Base-by-base conservation (phyloP, 2,113 vertebrate species). In the Ariopsis seemanni region DNA sequence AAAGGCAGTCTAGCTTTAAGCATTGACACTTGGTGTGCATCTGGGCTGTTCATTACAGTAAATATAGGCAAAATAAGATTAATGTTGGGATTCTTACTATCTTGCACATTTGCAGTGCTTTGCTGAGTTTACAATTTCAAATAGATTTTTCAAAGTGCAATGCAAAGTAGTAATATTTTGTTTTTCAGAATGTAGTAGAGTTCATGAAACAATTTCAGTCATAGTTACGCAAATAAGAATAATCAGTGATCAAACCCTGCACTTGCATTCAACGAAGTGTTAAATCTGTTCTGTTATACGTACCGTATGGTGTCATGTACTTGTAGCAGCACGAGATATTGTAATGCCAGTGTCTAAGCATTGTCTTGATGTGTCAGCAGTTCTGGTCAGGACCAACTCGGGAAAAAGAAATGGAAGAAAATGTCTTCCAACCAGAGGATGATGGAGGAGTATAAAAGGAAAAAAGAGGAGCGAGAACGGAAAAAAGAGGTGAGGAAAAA, bases 371-470 rank as follows among this genome's bases (percentile, higher is more conserved):
- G 4, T 85, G 25, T 78, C 84, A 42, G 53, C 82, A 89, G 85
- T n/a, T 65, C 63, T 67, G 92, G 79, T 90, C 92, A 94, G 55
- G 87, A 92, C 88, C 87, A 88, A 50, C 95, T 95, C 52, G 94
- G 93, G 69, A 91, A 92, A 92, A 92, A 9, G 0, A 91, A 92
- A 92, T 93, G 91, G 88, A 96, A 93, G 58, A 97, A 95, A 88
- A 90, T 92, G 87, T 96, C 97, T 0, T 97, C 96, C 9, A 97
- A 96, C 91, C 97, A 99, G 90, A 98, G 96, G 92, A 96, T 97
- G 17, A 96, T 96, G 89, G 97, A 98, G 91, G 97, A 97, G 8
- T 99, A 97, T 93, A 95, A 98, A 90, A 93, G 72, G 87, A 63
- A 96, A 86, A 93, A 90, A 90, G 95, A 95, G 85, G 95, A 96